Percentiles rank a stretch among this genome's conserved stretches.
phyloP scores from a whole-genome alignment of 37 sponge, comb jelly and placozoan species.

The Mnemiopsis leidyi region DNA sequence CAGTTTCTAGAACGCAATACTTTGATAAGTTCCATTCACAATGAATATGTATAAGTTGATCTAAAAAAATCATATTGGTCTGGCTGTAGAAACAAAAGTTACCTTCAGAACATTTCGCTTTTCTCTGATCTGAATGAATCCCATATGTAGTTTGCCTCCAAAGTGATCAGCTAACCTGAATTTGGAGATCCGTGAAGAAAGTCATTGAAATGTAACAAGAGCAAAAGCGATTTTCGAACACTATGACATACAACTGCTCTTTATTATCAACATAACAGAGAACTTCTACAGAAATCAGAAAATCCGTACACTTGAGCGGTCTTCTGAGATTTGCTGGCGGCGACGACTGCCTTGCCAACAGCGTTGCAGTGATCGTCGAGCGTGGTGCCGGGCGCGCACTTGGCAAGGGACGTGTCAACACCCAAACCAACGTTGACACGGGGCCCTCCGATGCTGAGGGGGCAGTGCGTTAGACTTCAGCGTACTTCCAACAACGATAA shows the following conservation, averaged over 20 bases:
- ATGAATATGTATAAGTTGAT: neutral
- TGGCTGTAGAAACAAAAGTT: too few relatives aligned
- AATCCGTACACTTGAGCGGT: constrained; percentile 50
- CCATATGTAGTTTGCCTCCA: constrained; percentile 97
- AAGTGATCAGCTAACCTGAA: constrained; percentile 95
- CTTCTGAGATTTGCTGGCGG: constrained; percentile 47
- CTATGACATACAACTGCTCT: too few relatives aligned
- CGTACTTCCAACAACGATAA: neutral
- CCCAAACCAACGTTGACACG: constrained; percentile 41
- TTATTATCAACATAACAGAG: too few relatives aligned
- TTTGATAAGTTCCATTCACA: too few relatives aligned
- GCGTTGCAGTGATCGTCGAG: constrained; percentile 58
- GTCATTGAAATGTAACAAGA: too few relatives aligned
- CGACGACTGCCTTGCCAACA: constrained; percentile 41
- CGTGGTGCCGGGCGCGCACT: constrained; percentile 23
- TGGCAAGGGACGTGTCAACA: neutral
- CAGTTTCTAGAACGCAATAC: constrained; percentile 27
- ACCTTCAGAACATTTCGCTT: constrained; percentile 85
- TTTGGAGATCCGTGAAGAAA: too few relatives aligned
- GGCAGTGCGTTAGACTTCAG: neutral
- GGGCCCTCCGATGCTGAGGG: constrained; percentile 39
- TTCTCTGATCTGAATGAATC: constrained; percentile 92
- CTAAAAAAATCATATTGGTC: neutral
- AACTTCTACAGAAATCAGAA: too few relatives aligned
- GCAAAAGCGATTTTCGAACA: too few relatives aligned